phyloP scores from a whole-genome alignment of 2,113 vertebrate species.

The Motacilla alba region DNA sequence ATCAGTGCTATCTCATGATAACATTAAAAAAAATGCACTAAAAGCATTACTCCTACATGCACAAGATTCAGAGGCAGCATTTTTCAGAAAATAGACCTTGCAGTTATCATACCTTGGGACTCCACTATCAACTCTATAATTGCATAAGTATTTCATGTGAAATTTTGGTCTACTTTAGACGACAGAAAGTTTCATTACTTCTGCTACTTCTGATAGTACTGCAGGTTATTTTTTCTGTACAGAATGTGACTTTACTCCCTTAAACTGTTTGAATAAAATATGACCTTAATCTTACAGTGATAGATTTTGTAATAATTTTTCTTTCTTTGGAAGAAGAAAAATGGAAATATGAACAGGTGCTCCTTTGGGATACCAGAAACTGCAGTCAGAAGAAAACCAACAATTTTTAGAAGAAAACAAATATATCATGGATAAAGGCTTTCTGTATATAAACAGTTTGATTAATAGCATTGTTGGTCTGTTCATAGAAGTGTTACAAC shows the following conservation, averaged over 20 bases:
- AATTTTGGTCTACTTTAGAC: not conserved
- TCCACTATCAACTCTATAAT: not conserved
- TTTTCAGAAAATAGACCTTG: not conserved
- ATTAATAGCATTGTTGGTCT: not conserved
- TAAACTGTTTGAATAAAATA: not conserved
- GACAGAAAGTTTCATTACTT: not conserved
- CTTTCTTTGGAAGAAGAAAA: not conserved
- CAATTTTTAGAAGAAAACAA: not conserved
- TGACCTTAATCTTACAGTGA: not conserved
- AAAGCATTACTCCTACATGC: not conserved
- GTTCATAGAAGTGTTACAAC: not conserved
- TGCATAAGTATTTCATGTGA: not conserved
- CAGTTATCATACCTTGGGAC: not conserved
- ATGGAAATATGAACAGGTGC: not conserved
- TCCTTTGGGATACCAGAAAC: not conserved
- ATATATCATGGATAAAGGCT: not conserved
- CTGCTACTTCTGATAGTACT: not conserved
- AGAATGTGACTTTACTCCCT: not conserved
- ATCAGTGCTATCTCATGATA: not conserved
- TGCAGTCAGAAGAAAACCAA: not conserved
- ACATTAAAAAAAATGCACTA: not conserved
- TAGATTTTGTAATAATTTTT: not conserved
- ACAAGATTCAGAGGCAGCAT: not conserved
- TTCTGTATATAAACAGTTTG: not conserved
- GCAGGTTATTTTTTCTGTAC: not conserved